Evolutionary conservation across 2,888 invertebrate genomes (phyloP).

Genomic region (Synergus japonicus): DNA sequence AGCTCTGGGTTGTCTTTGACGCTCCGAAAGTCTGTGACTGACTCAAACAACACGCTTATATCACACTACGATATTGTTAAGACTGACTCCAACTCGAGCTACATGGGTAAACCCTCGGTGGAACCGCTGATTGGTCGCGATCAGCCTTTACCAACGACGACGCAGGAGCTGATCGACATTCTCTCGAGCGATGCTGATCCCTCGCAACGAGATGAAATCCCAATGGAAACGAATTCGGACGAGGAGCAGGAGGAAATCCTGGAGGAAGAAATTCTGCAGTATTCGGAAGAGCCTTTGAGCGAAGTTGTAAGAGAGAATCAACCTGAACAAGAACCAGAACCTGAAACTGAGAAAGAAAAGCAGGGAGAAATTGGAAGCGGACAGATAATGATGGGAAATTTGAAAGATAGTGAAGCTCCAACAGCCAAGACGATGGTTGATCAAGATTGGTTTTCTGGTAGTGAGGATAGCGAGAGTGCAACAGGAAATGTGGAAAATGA

Average conservation of each 20-base stretch:
- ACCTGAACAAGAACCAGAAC: slow-evolving; percentile 45
- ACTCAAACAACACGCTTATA: slow-evolving; percentile 73
- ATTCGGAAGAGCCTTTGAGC: slow-evolving; percentile 58
- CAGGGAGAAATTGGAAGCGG: slow-evolving; percentile 67
- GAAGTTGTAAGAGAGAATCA: slow-evolving; percentile 55
- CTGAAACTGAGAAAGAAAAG: slow-evolving; percentile 61
- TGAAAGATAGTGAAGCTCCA: slow-evolving; percentile 54
- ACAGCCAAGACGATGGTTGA: slow-evolving; percentile 71
- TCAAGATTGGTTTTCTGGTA: slow-evolving; percentile 76
- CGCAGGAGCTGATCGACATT: slow-evolving; percentile 74
- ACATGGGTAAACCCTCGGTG: slow-evolving; percentile 65
- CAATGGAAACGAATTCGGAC: slow-evolving; percentile 29
- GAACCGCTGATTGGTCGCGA: slow-evolving; percentile 68
- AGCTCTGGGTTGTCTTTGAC: slow-evolving; percentile 71
- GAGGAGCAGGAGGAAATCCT: slow-evolving; percentile 51
- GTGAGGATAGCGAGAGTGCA: slow-evolving; percentile 76
- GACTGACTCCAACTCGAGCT: slow-evolving; percentile 72
- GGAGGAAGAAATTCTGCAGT: slow-evolving; percentile 66
- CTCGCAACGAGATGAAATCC: neutral
- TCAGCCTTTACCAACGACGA: slow-evolving; percentile 72
- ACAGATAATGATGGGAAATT: slow-evolving; percentile 48
- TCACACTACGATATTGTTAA: slow-evolving; percentile 75
- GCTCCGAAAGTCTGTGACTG: slow-evolving; percentile 72
- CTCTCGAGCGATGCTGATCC: slow-evolving; percentile 70
- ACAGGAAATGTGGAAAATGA: slow-evolving; percentile 78